Evolutionary conservation across 2,888 invertebrate genomes (phyloP), one percentile per base, ranked within the genome.

Genomic region (Zaprionus obscuricornis): DNA sequence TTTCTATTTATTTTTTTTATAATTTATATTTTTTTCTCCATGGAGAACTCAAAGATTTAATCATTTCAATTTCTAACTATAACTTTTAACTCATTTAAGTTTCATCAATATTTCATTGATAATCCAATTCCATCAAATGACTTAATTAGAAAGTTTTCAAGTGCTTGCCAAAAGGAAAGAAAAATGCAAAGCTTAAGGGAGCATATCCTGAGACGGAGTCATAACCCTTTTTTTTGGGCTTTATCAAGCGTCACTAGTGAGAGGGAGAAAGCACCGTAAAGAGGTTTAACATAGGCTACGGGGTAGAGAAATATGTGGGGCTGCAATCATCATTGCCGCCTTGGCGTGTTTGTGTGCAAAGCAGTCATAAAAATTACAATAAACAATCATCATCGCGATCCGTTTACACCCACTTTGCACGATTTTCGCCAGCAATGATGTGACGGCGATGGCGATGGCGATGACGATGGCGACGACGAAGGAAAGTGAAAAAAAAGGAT

Each of bases 371-470:
- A 87, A 87, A 87, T 81, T 78, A 86, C 85, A 78, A 86, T 87
- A 87, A 85, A 84, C 82, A 83, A 81, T 86, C 81, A 74, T 81
- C 85, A 74, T 72, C 72, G 82, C 79, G 73, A 79, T 84, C 71
- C 77, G 75, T 85, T 86, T 77, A 86, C 88, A 88, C 87, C 88
- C 86, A 87, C 87, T 85, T 86, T 77, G 79, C 87, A 87, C 85
- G 82, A 78, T 88, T 77, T 74, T 69, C 66, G 74, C 72, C 69
- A 75, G 66, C n/a, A n/a, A n/a, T n/a, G n/a, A n/a, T n/a, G n/a
- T n/a, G n/a, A n/a, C n/a, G n/a, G n/a, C n/a, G n/a, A n/a, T n/a
- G n/a, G n/a, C n/a, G n/a, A n/a, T n/a, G n/a, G n/a, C n/a, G n/a
- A n/a, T n/a, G n/a, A n/a, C n/a, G n/a, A n/a, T n/a, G n/a, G n/a